Evolutionary conservation across 1,140 invertebrate species (phyloP).

Genomic region (Callitettix versicolor): DNA sequence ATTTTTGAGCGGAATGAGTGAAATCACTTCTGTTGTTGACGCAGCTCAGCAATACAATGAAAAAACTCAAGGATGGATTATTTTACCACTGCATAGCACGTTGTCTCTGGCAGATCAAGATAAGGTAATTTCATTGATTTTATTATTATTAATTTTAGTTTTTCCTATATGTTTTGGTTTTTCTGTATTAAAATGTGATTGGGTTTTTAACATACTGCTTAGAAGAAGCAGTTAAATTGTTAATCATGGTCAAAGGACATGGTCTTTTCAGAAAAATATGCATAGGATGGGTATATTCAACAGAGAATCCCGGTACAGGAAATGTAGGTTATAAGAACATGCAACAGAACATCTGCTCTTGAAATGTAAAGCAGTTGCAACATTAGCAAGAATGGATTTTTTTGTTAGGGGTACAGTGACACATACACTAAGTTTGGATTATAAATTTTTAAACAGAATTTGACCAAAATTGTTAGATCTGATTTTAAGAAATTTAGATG

Average conservation of each 20-base stretch:
- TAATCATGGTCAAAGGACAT: neutral
- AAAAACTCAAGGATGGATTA: constrained; percentile 77
- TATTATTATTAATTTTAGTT: neutral
- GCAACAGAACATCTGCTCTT: no score
- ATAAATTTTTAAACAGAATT: no score
- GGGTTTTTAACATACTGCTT: neutral
- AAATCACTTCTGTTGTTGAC: constrained; percentile 85
- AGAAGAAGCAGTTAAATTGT: neutral
- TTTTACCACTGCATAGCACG: constrained; percentile 89
- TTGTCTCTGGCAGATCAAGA: constrained; percentile 91
- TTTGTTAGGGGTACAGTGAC: no score
- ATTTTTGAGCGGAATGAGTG: constrained; percentile 91
- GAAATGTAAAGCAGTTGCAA: no score
- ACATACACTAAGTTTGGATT: no score
- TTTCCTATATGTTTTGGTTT: no score
- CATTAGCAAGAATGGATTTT: no score
- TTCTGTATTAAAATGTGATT: neutral
- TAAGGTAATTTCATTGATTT: constrained; percentile 50
- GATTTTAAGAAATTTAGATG: no score
- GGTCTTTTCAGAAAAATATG: constrained; percentile 12
- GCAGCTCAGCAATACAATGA: constrained; percentile 76
- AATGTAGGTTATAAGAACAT: no score
- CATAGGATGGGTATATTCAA: no score
- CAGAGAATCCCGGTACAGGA: no score
- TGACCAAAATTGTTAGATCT: no score